Percentiles rank a stretch among this genome's conserved stretches.
phyloP scores from a whole-genome alignment of 2,888 invertebrate genomes.

The Pedicia rivosa region DNA sequence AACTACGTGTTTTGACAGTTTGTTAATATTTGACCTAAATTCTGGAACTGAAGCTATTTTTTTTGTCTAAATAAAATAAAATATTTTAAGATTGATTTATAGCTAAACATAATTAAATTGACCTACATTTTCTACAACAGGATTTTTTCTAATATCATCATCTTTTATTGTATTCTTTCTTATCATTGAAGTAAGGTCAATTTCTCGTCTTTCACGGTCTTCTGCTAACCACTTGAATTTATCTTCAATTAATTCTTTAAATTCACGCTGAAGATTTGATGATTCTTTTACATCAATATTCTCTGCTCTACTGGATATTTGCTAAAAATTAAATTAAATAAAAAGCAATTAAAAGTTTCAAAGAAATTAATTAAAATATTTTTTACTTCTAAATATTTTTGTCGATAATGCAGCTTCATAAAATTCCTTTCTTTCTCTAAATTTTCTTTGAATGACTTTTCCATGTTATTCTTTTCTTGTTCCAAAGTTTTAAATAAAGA shows the following conservation, averaged over 20 bases:
- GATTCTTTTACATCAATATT: neutral
- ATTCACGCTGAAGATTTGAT: neutral
- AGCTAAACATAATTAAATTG: neutral
- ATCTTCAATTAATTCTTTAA: neutral
- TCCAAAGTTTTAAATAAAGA: slow-evolving; percentile 21
- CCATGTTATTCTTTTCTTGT: slow-evolving; percentile 20
- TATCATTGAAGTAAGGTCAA: neutral
- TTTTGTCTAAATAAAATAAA: too few relatives aligned
- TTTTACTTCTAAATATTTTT: slow-evolving; percentile 21
- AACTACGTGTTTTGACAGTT: too few relatives aligned
- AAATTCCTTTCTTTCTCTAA: slow-evolving; percentile 22
- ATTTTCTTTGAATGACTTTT: slow-evolving; percentile 19
- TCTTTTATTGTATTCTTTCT: neutral
- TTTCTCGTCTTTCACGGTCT: neutral
- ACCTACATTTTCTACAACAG: neutral
- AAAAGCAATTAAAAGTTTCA: neutral
- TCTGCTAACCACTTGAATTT: neutral
- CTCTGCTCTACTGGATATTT: neutral
- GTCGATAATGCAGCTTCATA: slow-evolving; percentile 20
- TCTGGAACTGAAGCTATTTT: too few relatives aligned
- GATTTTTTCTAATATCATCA: neutral
- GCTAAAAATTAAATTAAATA: neutral
- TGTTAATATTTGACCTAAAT: too few relatives aligned
- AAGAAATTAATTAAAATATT: neutral
- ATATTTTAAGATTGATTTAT: neutral